These are phyloP conservation scores for Rhinolophus ferrumequinum DNA, from an alignment of 2,113 vertebrate genomes.

Conservation along the genomic window DNA sequence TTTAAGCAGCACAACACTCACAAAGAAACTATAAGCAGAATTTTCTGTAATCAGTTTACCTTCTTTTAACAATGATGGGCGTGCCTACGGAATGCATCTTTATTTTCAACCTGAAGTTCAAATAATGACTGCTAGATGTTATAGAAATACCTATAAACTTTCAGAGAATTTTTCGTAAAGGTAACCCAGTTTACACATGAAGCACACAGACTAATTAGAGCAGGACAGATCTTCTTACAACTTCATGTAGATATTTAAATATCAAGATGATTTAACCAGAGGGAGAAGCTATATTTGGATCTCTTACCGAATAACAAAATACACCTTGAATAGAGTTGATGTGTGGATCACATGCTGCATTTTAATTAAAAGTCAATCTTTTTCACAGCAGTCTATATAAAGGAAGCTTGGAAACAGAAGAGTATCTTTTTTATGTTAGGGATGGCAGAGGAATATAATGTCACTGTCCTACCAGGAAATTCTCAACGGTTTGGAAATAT, in stretches of 20 bases:
- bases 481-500: not conserved
- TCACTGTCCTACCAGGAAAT: not conserved
- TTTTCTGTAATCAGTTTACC: not conserved
- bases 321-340: not conserved
- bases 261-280: not conserved
- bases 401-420: not conserved
- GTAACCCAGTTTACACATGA: not conserved
- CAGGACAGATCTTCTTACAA: not conserved
- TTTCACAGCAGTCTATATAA: not conserved
- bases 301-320: not conserved
- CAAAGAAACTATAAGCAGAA: not conserved
- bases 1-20: not conserved
- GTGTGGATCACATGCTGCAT: not conserved
- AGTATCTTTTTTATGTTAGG: not conserved
- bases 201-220: not conserved
- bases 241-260: not conserved
- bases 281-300: not conserved
- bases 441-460: not conserved
- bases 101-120: conserved; percentile 55
- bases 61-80: not conserved
- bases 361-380: conserved; percentile 40
- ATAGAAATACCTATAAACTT: not conserved
- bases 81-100: not conserved
- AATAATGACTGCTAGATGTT: not conserved
- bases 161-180: conserved; percentile 36